Evolutionary conservation across 2,113 vertebrate species (phyloP), one percentile per base, ranked within the genome.

Genomic region (Agapornis roseicollis): DNA sequence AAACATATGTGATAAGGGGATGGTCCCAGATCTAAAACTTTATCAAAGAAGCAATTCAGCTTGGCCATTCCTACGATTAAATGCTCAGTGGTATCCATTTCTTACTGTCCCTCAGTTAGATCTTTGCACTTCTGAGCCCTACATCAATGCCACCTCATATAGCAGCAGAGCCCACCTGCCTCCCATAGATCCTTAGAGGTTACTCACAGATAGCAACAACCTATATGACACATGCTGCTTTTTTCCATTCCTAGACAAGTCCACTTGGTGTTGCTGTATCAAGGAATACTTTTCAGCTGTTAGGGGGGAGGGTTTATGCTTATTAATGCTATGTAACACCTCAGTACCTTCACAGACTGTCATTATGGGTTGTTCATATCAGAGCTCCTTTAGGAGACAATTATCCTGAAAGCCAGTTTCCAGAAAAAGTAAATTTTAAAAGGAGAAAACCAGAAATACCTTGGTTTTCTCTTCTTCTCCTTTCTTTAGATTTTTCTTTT

Each of bases 301-400:
- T 63, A 10, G 4, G 4, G 0, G 0, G 15, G 58, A n/a, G 33
- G 4, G 24, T 19, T 19, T 12, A 25, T 13, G 27, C 7, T 39
- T 58, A 72, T 35, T 83, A 71, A 29, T 64, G 31, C 52, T 74
- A 42, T 64, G 3, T 70, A 84, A 52, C 23, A 87, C 12, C 5
- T 42, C 47, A 91, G 29, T 2, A 10, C 44, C 27, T 85, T 72
- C 44, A 53, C 31, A 81, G 81, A 71, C 39, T 76, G 17, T 18
- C 35, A 60, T 20, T 29, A 55, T 22, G 74, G 7, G 29, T 42
- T 90, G 52, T 72, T 91, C 35, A 60, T 72, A 82, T 79, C 24
- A 85, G 41, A 88, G 44, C 7, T 91, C 66, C 71, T 85, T 91
- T 69, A 89, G 87, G 56, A 82, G 58, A 28, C 53, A 91, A 77